Percentiles rank a stretch among this genome's conserved stretches.
Conservation (phyloP, 1,140 invertebrate species). For the Reticulitermes speratus region DNA sequence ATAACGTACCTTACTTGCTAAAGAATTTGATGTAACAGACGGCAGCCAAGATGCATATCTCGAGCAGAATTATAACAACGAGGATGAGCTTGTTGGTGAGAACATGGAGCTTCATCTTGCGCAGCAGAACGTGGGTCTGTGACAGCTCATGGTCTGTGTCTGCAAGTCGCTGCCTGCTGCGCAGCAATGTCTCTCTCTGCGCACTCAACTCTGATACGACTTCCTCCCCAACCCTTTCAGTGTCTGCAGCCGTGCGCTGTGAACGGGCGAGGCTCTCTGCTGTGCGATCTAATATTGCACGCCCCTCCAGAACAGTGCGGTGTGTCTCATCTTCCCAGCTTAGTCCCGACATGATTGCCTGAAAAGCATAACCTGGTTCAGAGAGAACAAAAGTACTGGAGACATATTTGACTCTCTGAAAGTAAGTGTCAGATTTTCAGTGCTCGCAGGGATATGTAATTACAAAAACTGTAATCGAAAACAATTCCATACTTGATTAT, state of each 20-base stretch:
- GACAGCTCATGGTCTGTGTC: constrained; percentile 63
- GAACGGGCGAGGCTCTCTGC: constrained; percentile 66
- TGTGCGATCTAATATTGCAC: constrained; percentile 59
- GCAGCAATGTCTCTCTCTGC: constrained; percentile 62
- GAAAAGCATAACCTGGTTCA: too few relatives aligned
- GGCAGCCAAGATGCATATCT: constrained; percentile 58
- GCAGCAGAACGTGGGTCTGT: constrained; percentile 58
- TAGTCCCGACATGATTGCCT: not conserved
- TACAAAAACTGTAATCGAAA: too few relatives aligned
- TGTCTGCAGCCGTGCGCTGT: constrained; percentile 72
- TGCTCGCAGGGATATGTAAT: too few relatives aligned
- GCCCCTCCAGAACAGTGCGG: constrained; percentile 56
- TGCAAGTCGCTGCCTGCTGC: constrained; percentile 58
- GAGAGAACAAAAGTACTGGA: too few relatives aligned
- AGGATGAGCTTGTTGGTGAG: constrained; percentile 69
- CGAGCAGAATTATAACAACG: constrained; percentile 64
- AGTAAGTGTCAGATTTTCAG: too few relatives aligned
- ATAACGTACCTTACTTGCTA: constrained; percentile 37
- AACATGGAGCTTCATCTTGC: constrained; percentile 59
- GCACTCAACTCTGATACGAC: constrained; percentile 65
- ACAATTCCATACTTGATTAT: too few relatives aligned
- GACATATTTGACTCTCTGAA: too few relatives aligned
- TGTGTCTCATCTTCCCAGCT: constrained; percentile 46
- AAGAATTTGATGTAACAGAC: constrained; percentile 61
- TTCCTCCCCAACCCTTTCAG: constrained; percentile 74